Evolutionary conservation across 2,888 invertebrate genomes (phyloP), one percentile per base, ranked within the genome.

Genomic region (Ashinkailepas kermadecensis): DNA sequence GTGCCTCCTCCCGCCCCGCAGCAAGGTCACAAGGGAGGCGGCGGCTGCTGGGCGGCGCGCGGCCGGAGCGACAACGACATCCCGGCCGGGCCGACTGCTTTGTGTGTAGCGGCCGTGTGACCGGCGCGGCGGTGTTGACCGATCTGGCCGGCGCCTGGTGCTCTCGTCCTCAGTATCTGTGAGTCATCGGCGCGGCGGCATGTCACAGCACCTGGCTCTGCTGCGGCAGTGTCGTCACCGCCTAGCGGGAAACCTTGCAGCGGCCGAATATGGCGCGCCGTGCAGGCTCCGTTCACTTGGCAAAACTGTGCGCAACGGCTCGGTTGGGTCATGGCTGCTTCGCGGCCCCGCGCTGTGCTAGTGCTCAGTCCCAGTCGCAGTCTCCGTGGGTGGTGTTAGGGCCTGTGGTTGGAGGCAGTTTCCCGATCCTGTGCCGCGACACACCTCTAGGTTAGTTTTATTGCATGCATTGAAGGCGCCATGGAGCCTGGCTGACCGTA

Each of bases 241-340:
- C 15, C 56, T 21, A 9, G 13, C 74, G 54, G 39, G 56, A 54
- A 65, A 74, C 74, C 74, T 74, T 74, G 74, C 74, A 56, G 56
- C 74, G 11, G 15, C 74, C 74, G 54, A 56, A 74, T 74, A 74
- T 54, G 74, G 74, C 56, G 10, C 21, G 39, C 18, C 9, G 74
- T 74, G 56, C 74, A 54, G 23, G 54, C 39, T 9, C 74, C 74
- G 74, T 56, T 74, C 74, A 18, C 74, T 21, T 74, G 74, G 74
- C 74, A 15, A 39, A 39, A 39, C 39, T 39, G 39, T 39, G 39
- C 39, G 39, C 39, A 39, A 4, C 39, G 39, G 4, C 39, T 39
- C 39, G 39, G 39, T 4, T 39, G 39, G 39, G 39, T 39, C 39
- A 39, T 39, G 39, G 39, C 39, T 39, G 39, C 39, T 39, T 39